Conservation (phyloP, 1,140 invertebrate species). For the Orchesella cincta region DNA sequence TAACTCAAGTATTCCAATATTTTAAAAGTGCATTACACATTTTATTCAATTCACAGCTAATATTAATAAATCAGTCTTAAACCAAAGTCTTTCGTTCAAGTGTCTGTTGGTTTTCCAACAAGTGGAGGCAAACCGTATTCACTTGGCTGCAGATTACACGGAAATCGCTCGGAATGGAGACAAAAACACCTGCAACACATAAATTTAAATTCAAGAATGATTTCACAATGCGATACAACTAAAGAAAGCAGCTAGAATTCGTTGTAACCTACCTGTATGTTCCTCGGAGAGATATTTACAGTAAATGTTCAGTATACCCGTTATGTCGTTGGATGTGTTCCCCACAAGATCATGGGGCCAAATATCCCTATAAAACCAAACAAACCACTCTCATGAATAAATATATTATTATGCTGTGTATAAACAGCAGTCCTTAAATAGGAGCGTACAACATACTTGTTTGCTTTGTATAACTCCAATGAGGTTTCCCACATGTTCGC, state of each 20-base stretch:
- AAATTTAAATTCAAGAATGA: neutral
- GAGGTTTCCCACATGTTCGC: constrained; percentile 28
- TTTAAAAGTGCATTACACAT: too few species aligned
- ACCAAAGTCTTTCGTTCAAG: constrained; percentile 36
- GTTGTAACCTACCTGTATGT: constrained; percentile 62
- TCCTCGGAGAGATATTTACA: constrained; percentile 70
- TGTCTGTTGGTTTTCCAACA: constrained; percentile 34
- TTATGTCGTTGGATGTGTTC: constrained; percentile 61
- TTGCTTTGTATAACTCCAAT: constrained; percentile 31
- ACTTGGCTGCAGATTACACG: constrained; percentile 33
- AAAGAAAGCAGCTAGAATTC: neutral
- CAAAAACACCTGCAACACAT: constrained; percentile 34
- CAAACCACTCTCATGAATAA: neutral
- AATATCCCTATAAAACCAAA: constrained; percentile 26
- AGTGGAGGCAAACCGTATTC: constrained; percentile 30
- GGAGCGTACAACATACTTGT: constrained; percentile 14
- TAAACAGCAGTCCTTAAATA: neutral
- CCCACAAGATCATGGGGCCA: constrained; percentile 19
- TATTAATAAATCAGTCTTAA: constrained; percentile 17
- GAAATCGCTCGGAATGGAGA: constrained; percentile 34
- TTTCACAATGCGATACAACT: neutral
- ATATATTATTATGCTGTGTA: neutral
- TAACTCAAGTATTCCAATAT: too few species aligned
- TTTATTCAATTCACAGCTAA: neutral
- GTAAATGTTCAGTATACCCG: constrained; percentile 70